These are phyloP conservation scores for Balearica regulorum DNA, from an alignment of 2,797 vertebrate genomes.

Conservation along the genomic window DNA sequence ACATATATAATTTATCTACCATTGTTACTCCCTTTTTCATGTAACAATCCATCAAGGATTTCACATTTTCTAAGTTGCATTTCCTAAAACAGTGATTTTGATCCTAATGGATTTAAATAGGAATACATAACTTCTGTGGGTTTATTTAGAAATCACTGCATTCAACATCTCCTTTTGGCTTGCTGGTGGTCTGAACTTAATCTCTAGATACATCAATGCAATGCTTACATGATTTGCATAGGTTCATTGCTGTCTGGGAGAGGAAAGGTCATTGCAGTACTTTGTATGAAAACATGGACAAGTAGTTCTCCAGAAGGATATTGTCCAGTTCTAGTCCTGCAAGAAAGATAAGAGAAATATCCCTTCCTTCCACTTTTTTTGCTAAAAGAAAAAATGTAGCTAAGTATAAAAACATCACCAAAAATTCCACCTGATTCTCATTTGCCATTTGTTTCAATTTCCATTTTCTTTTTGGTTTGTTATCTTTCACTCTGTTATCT, in stretches of 20 bases:
- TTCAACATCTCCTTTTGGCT: not conserved
- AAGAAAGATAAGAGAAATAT: not conserved
- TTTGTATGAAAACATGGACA: not conserved
- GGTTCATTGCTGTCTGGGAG: not conserved
- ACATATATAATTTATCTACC: not conserved
- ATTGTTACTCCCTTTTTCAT: not conserved
- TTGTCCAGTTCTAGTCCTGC: not conserved
- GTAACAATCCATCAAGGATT: not conserved
- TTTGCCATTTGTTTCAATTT: not conserved
- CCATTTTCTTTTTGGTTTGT: not conserved
- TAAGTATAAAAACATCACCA: not conserved
- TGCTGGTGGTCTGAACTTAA: not conserved
- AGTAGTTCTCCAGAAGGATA: not conserved
- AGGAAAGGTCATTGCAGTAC: not conserved
- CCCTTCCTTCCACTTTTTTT: not conserved
- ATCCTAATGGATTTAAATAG: not conserved
- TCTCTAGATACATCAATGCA: not conserved
- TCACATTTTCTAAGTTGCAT: not conserved
- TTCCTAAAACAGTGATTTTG: not conserved
- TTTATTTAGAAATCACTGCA: not conserved
- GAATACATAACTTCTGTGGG: not conserved
- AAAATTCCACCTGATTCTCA: not conserved
- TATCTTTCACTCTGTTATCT: not conserved
- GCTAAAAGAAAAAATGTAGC: not conserved
- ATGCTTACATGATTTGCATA: not conserved